Evolutionary conservation across 2,888 invertebrate species (phyloP), one percentile per base, ranked within the genome.

Genomic region (Andrena bicolor): DNA sequence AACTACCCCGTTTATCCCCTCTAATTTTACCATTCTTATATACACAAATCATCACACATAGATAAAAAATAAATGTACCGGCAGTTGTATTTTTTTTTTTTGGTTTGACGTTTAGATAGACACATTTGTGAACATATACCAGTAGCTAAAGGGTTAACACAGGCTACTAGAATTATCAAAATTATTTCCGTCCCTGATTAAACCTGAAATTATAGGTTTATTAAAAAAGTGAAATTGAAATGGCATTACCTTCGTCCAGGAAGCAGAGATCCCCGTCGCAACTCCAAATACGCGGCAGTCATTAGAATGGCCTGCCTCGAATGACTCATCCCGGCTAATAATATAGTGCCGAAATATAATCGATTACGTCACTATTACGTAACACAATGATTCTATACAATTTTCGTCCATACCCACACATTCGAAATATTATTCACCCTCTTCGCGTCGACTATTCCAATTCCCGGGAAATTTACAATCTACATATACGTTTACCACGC

Each of bases 311-410:
- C 56, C 56, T 20, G 32, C 28, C n/a, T 49, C 32, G 63, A 23
- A 69, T 79, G 65, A 79, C 58, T 79, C 79, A 76, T 53, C 10
- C 51, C 23, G 32, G 51, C 78, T 80, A 78, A 80, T 80, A 66
- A 80, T 80, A 78, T 61, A 65, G 35, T 41, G 20, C 79, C 49
- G 71, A 78, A 78, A 66, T 78, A 77, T 78, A 78, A 80, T 78
- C 65, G 71, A 78, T 71, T 80, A 35, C 78, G 20, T 80, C 80
- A 78, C 65, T 26, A 20, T 80, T 78, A 65, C 26, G 26, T 61
- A 80, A 80, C 26, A 13, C n/a, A 58, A 32, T 65, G 8, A 41
- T 48, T 32, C 60, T 1, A 41, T 16, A 64, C 32, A 20, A 20
- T 49, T 41, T 61, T 23, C 51, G 16, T 66, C 13, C 26, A 35